Evolutionary conservation across 2,113 vertebrate species (phyloP), one percentile per base, ranked within the genome.

Genomic region (Lophochroa leadbeateri): DNA sequence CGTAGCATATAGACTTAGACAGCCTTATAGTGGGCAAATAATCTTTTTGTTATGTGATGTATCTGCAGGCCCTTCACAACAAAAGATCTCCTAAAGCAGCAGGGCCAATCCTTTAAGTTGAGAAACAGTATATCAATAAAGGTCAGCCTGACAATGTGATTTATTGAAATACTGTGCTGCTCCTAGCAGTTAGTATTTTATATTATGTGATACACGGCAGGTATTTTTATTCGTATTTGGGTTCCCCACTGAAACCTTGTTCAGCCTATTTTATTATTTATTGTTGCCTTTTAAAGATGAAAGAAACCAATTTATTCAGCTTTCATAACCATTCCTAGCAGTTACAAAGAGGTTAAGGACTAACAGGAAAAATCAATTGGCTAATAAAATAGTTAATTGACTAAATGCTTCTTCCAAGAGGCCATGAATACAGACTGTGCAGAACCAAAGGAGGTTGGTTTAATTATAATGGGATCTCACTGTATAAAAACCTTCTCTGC

Each of bases 361-460:
- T 97, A 97, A 83, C 87, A 95, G 89, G 91, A 95, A 97, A 97
- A 98, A 98, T 98, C 98, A 98, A 98, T 97, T 96, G 91, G 97
- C 97, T 98, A 98, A 98, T 98, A 98, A 98, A 98, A 98, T 97
- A 97, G 96, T 97, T 98, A 98, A 98, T 98, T 98, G 98, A 98
- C 97, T 96, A 97, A 97, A 98, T 96, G 96, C 89, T 97, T 91
- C 72, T 97, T 97, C 90, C 90, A 95, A 94, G 94, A 95, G 91
- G 65, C 96, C 81, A 81, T 91, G 97, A 95, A 82, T 97, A 96
- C 89, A 97, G 96, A 96, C 96, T 94, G 87, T 97, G 83, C 94
- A 96, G 92, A 98, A 91, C 79, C 92, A 92, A 95, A 97, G 96
- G 87, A 94, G 70, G 39, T 19, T 82, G 60, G 70, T 97, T 97